phyloP scores from a whole-genome alignment of 2,113 vertebrate species.

The Numida meleagris region DNA sequence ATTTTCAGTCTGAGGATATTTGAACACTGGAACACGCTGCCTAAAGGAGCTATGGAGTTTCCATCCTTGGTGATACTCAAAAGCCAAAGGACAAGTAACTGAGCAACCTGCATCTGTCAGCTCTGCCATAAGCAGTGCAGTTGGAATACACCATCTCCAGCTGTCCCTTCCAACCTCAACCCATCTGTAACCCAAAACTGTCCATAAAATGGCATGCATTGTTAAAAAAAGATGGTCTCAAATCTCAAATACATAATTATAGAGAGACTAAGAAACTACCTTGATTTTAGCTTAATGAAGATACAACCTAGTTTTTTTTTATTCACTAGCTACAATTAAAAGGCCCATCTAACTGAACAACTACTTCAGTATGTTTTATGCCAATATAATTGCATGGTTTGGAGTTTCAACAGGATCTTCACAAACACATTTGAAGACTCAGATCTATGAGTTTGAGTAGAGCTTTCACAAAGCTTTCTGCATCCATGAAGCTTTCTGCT shows the following conservation, averaged over 20 bases:
- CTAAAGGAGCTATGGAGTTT: neutral
- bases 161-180: neutral
- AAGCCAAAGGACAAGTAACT: neutral
- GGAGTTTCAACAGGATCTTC: neutral
- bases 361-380: neutral
- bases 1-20: accelerated
- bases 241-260: neutral
- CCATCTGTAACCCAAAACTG: neutral
- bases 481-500: neutral
- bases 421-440: neutral
- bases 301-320: neutral
- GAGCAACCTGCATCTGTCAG: neutral
- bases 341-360: neutral
- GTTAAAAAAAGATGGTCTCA: neutral
- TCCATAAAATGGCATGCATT: neutral
- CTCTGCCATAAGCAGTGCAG: neutral
- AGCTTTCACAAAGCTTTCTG: neutral
- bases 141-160: neutral
- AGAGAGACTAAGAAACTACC: neutral
- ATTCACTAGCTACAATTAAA: neutral
- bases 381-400: neutral
- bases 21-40: neutral
- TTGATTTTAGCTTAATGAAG: neutral
- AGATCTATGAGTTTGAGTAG: neutral
- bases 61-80: neutral